Percentiles rank a stretch among this genome's conserved stretches.
Evolutionary conservation across 2,888 invertebrate species (phyloP).

Genomic region (Habrosyne pyritoides): DNA sequence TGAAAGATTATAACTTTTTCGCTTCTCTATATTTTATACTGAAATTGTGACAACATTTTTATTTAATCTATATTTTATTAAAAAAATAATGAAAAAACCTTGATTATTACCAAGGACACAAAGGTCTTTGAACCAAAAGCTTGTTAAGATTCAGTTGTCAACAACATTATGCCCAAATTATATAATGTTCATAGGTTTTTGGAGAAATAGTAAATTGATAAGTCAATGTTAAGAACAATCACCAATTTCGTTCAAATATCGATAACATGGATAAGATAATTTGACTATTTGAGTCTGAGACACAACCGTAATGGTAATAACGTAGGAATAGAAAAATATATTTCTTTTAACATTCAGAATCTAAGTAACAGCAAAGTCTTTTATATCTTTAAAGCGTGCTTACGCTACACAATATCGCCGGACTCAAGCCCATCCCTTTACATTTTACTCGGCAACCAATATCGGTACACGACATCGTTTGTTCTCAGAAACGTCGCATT

Average conservation of each 20-base stretch:
- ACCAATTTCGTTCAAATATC: neutral
- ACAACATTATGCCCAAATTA: neutral
- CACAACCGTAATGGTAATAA: neutral
- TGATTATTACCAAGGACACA: neutral
- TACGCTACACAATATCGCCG: constrained; percentile 9
- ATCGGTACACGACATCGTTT: constrained; percentile 37
- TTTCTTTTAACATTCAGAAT: constrained; percentile 6
- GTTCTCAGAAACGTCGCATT: constrained; percentile 40
- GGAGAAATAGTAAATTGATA: neutral
- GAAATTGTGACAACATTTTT: constrained; percentile 39
- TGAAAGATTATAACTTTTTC: constrained; percentile 51
- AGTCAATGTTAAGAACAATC: too few relatives aligned
- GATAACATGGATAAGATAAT: neutral
- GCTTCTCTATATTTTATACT: constrained; percentile 23
- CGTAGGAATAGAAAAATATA: neutral
- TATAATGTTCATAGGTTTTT: neutral
- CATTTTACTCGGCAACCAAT: constrained; percentile 28
- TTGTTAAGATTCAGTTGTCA: neutral
- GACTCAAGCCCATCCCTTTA: constrained; percentile 20
- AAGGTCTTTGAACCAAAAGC: neutral
- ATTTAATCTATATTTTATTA: constrained; percentile 37
- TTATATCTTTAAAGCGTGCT: constrained; percentile 3
- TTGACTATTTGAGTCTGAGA: neutral
- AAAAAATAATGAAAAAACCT: too few relatives aligned
- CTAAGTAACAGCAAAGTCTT: neutral